These are phyloP conservation scores for Hydractinia echinata DNA, from an alignment of 30 jellyfish, hydroid and myxozoan genomes.

Conservation along the genomic window DNA sequence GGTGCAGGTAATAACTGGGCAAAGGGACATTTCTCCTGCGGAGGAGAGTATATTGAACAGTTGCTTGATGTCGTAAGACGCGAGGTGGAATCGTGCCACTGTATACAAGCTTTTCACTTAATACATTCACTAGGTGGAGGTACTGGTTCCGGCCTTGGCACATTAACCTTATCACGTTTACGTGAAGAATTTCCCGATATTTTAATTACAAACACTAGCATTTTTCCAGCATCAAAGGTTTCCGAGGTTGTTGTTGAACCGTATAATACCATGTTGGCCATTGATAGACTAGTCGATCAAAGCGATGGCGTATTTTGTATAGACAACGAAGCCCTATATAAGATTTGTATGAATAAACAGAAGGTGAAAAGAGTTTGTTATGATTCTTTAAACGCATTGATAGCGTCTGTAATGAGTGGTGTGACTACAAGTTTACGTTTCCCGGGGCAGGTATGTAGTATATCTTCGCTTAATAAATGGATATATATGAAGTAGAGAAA, in stretches of 20 bases:
- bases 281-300: constrained; percentile 81
- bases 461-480: neutral
- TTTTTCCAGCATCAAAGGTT: constrained; percentile 93
- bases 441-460: constrained; percentile 94
- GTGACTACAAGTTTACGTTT: constrained; percentile 86
- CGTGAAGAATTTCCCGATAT: constrained; percentile 98
- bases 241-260: constrained; percentile 99
- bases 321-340: constrained; percentile 95
- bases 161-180: constrained; percentile 53
- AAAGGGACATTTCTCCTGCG: constrained; percentile 68
- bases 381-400: constrained; percentile 54
- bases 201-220: constrained; percentile 73
- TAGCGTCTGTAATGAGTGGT: constrained; percentile 87
- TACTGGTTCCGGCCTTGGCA: constrained; percentile 98
- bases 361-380: constrained; percentile 53
- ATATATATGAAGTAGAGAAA: no score
- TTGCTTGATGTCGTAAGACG: constrained; percentile 76
- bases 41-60: constrained; percentile 68
- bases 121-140: constrained; percentile 98
- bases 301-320: constrained; percentile 90
- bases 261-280: constrained; percentile 72
- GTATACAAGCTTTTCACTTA: constrained; percentile 93
- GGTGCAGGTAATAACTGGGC: constrained; percentile 99
- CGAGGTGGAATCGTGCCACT: constrained; percentile 90
- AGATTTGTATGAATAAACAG: constrained; percentile 60